Base-by-base conservation (phyloP, 2,797 vertebrate species). In the Sarcoramphus papa region DNA sequence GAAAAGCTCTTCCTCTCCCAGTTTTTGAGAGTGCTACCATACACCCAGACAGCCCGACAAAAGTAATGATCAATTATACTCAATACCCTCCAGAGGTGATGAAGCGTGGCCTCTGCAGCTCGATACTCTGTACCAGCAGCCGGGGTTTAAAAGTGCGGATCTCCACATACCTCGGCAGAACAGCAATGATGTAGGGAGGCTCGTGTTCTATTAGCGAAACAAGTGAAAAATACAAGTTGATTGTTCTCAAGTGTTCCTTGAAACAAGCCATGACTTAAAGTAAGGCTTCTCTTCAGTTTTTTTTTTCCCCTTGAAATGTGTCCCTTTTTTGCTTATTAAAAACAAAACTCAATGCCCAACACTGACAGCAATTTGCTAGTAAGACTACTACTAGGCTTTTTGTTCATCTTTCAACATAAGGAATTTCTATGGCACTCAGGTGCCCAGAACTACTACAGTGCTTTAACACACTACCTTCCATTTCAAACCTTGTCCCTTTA, bases 181-280 rank as follows among this genome's bases (percentile, higher is more conserved):
- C 99, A 2, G 99, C 99, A 28, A 99, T 99, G 97, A 99, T 99
- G 97, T 99, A 99, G 5, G 99, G 99, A 86, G 99, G 99, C 97
- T 99, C 99, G 95, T 99, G 99, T 74, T 99, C 99, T 99, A 92
- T 21, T 35, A 31, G 20, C 24, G 33, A 95, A 88, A 94, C 28
- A 76, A 88, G 31, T 22, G 7, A 25, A 88, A 74, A 41, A 75
- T 3, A 1, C 2, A 74, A 48, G 31, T 7, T 41, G 23, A n/a
- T 51, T 53, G 18, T 15, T 62, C 33, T 59, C 35, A 70, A 85
- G 23, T 24, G 64, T 14, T 40, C 50, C 33, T 72, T 51, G 7
- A 77, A 94, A 90, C 24, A 77, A 91, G 19, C 9, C 59, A 37
- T 15, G 37, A 67, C 12, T 87, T 70, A 43, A 78, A 47, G 24